A percentile compares a stretch with the other conserved stretches of the same genome.
phyloP scores from a whole-genome alignment of 2,113 vertebrate species.

The Chaetodon trifascialis region DNA sequence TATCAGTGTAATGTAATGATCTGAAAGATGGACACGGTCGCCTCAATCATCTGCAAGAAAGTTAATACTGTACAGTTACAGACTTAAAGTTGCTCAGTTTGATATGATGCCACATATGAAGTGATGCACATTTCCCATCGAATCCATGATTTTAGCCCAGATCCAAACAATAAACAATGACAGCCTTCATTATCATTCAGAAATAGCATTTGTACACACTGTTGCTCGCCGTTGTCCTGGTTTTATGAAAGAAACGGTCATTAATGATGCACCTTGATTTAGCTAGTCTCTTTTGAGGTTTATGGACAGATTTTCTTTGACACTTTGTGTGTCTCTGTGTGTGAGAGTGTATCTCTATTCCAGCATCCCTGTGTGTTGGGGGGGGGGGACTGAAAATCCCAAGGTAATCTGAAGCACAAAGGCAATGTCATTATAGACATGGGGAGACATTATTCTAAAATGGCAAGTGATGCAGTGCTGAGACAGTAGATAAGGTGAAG shows the following conservation, averaged over 20 bases:
- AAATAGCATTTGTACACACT: background rate
- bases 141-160: background rate
- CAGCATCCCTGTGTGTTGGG: constrained; percentile 56
- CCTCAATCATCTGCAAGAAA: background rate
- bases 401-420: constrained; percentile 85
- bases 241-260: background rate
- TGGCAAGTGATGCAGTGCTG: constrained; percentile 83
- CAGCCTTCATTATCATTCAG: background rate
- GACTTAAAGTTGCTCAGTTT: background rate
- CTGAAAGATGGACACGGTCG: constrained; percentile 2
- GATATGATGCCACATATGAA: too few species aligned
- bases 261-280: constrained; percentile 43
- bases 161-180: background rate
- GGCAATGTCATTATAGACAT: constrained; percentile 86
- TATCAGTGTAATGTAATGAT: constrained; percentile 6
- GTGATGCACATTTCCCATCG: too few species aligned
- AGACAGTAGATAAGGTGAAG: constrained; percentile 85
- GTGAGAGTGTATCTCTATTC: constrained; percentile 63
- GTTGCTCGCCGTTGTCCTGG: background rate
- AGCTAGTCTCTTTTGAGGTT: constrained; percentile 52
- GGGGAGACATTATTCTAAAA: constrained; percentile 85
- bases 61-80: background rate
- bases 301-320: constrained; percentile 54
- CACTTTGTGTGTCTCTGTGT: constrained; percentile 30
- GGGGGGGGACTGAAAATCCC: constrained; percentile 72